phyloP scores from a whole-genome alignment of 2,888 invertebrate genomes.

The Craniophora ligustri region DNA sequence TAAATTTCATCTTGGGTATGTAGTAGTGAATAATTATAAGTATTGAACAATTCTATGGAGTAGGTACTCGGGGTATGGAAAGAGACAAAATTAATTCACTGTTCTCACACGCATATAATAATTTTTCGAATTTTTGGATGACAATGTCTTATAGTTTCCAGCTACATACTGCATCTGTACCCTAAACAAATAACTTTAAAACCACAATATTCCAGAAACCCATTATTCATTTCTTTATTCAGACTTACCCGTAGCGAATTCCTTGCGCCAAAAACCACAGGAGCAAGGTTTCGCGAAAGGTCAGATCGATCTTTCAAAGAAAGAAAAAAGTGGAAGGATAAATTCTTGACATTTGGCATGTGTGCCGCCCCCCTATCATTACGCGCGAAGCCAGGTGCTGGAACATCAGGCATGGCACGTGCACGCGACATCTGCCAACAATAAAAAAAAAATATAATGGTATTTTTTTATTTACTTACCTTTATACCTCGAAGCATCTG shows the following conservation, averaged over 20 bases:
- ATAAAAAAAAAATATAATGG: slow-evolving; percentile 69
- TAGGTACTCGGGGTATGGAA: too few relatives aligned
- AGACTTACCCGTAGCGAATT: neutral
- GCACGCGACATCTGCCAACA: slow-evolving; percentile 79
- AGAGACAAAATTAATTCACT: too few relatives aligned
- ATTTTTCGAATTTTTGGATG: too few relatives aligned
- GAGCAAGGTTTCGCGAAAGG: slow-evolving; percentile 19
- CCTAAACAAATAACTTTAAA: too few relatives aligned
- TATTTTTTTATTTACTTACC: slow-evolving; percentile 69
- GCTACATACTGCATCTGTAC: too few relatives aligned
- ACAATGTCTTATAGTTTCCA: too few relatives aligned
- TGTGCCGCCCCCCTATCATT: slow-evolving; percentile 68
- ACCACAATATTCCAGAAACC: slow-evolving; percentile 13
- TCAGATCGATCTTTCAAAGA: slow-evolving; percentile 11
- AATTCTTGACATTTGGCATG: slow-evolving; percentile 61
- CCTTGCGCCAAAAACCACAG: slow-evolving; percentile 1
- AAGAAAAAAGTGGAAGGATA: slow-evolving; percentile 15
- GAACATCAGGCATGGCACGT: slow-evolving; percentile 77
- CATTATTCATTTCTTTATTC: too few relatives aligned
- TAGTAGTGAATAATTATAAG: too few relatives aligned
- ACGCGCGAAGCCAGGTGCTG: slow-evolving; percentile 76
- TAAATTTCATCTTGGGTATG: too few relatives aligned
- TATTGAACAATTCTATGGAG: too few relatives aligned
- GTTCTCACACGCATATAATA: too few relatives aligned
- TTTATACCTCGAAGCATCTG: slow-evolving; percentile 77